phyloP scores from a whole-genome alignment of 2,888 invertebrate species.

The Xiphydria camelus region DNA sequence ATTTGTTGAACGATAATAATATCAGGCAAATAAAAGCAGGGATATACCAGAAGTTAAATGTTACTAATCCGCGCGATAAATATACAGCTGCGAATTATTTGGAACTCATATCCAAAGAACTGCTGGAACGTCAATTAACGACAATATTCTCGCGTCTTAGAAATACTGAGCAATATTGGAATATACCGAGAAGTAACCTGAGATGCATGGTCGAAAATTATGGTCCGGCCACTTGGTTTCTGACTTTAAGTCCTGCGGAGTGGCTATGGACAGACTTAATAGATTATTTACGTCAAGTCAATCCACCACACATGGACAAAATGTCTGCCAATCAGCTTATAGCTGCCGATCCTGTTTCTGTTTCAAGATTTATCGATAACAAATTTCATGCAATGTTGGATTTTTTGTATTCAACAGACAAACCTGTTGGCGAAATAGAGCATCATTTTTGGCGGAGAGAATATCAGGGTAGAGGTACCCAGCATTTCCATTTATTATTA shows the following conservation, averaged over 20 bases:
- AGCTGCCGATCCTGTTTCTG: slow-evolving; percentile 37
- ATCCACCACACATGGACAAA: slow-evolving; percentile 27
- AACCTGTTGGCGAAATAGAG: slow-evolving; percentile 28
- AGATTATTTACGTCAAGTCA: slow-evolving; percentile 33
- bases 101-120: slow-evolving; percentile 14
- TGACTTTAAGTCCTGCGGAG: slow-evolving; percentile 30
- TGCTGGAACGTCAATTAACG: slow-evolving; percentile 22
- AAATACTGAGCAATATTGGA: slow-evolving; percentile 28
- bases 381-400: too few species aligned
- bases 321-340: slow-evolving; percentile 34
- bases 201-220: slow-evolving; percentile 29
- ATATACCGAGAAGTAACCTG: slow-evolving; percentile 21
- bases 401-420: too few species aligned
- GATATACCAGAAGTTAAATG: slow-evolving; percentile 25
- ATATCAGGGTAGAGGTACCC: slow-evolving; percentile 33
- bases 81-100: slow-evolving; percentile 16
- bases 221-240: slow-evolving; percentile 33
- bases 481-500: slow-evolving; percentile 35
- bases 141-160: slow-evolving; percentile 24
- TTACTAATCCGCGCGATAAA: slow-evolving; percentile 15
- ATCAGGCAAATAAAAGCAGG: slow-evolving; percentile 28
- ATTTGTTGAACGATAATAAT: slow-evolving; percentile 29
- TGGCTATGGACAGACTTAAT: slow-evolving; percentile 36
- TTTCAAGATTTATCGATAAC: slow-evolving; percentile 38
- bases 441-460: slow-evolving; percentile 35